Evolutionary conservation across 2,113 vertebrate species (phyloP).

Genomic region (Xerus inauris): DNA sequence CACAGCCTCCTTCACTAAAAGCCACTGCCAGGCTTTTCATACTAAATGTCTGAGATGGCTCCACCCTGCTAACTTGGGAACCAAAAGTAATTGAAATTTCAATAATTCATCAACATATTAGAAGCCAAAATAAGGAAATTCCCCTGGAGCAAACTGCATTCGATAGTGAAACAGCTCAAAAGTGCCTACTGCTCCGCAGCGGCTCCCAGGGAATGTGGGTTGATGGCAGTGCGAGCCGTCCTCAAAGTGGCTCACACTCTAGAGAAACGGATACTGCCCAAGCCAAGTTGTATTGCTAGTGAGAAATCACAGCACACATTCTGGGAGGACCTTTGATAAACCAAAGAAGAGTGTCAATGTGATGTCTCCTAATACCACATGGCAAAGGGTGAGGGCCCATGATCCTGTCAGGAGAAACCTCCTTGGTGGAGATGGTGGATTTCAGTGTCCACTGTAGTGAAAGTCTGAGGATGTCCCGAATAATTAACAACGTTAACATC

Average conservation of each 20-base stretch:
- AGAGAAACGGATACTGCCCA: background rate
- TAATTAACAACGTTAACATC: constrained; percentile 3
- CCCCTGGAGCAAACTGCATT: constrained; percentile 31
- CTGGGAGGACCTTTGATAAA: constrained; percentile 16
- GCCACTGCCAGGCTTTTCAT: constrained; percentile 33
- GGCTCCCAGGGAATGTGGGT: background rate
- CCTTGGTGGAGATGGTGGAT: background rate
- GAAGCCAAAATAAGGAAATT: constrained; percentile 71
- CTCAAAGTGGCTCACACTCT: constrained; percentile 14
- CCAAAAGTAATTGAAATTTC: constrained; percentile 78
- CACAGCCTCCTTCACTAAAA: background rate
- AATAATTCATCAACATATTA: constrained; percentile 76
- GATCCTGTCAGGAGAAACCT: constrained; percentile 5
- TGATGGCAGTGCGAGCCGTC: background rate
- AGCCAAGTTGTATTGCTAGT: constrained; percentile 47
- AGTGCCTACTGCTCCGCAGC: background rate
- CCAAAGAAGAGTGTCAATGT: background rate
- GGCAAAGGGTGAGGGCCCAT: background rate
- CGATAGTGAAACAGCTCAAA: background rate
- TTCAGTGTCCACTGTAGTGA: background rate
- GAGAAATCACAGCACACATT: constrained; percentile 46
- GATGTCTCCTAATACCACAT: background rate
- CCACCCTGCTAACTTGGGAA: constrained; percentile 69
- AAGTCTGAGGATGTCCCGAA: background rate
- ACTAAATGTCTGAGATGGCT: constrained; percentile 57